Percentiles rank a stretch among this genome's conserved stretches.
phyloP scores from a whole-genome alignment of 2,113 vertebrate genomes.

The human (Homo sapiens) region GRCh38 chr7:14805501-14806000 shows the following conservation, averaged over 20 bases:
- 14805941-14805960: neutral
- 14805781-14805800: neutral
- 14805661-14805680: neutral
- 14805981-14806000: neutral
- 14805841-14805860: neutral
- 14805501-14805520: neutral
- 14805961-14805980: neutral
- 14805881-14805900: neutral
- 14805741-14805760: neutral
- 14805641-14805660: neutral
- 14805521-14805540: neutral
- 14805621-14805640: neutral
- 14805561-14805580: neutral
- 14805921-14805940: neutral
- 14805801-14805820: neutral
- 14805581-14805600: neutral
- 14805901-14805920: neutral
- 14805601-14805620: neutral
- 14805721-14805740: neutral
- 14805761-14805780: neutral
- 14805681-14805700: neutral
- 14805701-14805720: neutral
- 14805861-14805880: neutral
- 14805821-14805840: neutral
- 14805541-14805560: neutral